Base-by-base conservation (phyloP, 2,888 invertebrate species). In the Drosophila subsilvestris region DNA sequence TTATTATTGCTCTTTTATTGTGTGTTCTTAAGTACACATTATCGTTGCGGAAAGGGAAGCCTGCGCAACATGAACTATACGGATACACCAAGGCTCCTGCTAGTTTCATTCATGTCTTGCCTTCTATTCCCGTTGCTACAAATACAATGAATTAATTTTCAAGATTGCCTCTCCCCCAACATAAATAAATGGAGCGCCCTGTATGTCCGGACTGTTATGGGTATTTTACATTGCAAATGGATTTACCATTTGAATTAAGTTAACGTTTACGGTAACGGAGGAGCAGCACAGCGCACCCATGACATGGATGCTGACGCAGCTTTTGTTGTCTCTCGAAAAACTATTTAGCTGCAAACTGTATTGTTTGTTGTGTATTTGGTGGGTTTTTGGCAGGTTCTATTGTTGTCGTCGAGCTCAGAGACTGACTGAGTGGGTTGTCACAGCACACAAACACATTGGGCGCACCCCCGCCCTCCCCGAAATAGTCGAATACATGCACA, bases 91-190 rank as follows among this genome's bases (percentile, higher is more conserved):
- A 79, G 66, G 73, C 63, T 79, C 61, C 73, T 72, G 50, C 37
- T 74, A 73, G 73, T 87, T 83, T 83, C 88, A 87, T 87, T 87
- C 86, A 83, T 86, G 68, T 58, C 71, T 68, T 61, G 44, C 48
- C 48, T 18, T 48, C 71, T 58, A 73, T 63, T 45, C 54, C 42
- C 44, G 66, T 63, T 56, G 37, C 37, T 6, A 37, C 14, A 37
- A 27, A 49, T 54, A 61, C 58, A 75, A 61, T 63, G 57, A 70
- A 75, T 59, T 74, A 56, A 70, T 70, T 63, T 45, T 48, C 54
- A 49, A 49, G 22, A 32, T 37, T 48, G 27, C 53, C 43, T n/a
- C 51, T 25, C 32, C 44, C 42, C 44, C 42, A n/a, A 55, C 44
- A 47, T 9, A n/a, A 14, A 45, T 12, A 43, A n/a, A n/a, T 37